These are phyloP conservation scores for Eilema depressum DNA, from an alignment of 2,888 invertebrate species.

Conservation along the genomic window DNA sequence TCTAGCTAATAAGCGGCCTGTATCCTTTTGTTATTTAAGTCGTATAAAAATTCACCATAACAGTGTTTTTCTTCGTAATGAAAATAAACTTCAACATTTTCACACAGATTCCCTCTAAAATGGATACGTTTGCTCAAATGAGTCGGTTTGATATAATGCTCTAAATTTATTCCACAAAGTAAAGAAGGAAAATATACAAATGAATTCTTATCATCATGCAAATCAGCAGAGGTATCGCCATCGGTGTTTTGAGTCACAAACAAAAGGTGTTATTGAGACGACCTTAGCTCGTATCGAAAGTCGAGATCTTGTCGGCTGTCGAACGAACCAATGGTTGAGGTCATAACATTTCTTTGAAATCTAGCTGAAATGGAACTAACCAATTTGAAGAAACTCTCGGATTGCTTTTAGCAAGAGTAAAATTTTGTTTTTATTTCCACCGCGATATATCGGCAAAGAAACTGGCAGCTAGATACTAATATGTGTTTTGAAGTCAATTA, in stretches of 20 bases:
- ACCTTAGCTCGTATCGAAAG: constrained; percentile 18
- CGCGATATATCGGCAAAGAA: constrained; percentile 39
- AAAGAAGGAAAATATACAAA: constrained; percentile 44
- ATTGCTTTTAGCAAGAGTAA: constrained; percentile 65
- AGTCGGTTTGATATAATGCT: constrained; percentile 41
- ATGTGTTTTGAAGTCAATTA: not conserved
- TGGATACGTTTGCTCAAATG: constrained; percentile 37
- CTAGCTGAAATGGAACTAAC: constrained; percentile 70
- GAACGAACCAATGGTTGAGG: constrained; percentile 51
- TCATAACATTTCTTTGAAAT: constrained; percentile 66
- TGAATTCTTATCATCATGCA: constrained; percentile 48
- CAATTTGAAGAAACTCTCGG: constrained; percentile 70
- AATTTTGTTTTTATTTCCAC: constrained; percentile 59
- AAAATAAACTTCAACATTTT: not conserved
- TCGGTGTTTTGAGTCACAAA: constrained; percentile 31
- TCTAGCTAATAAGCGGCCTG: too few species aligned
- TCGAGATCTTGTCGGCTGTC: constrained; percentile 10
- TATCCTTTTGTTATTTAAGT: too few species aligned
- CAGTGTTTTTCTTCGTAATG: too few species aligned
- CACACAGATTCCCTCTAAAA: constrained; percentile 30
- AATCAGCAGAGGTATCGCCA: constrained; percentile 40
- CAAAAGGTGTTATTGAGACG: constrained; percentile 29
- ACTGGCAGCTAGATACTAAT: constrained; percentile 21
- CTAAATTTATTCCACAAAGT: constrained; percentile 46
- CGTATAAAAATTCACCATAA: too few species aligned